These are phyloP conservation scores for Trachymyrmex cornetzi DNA, from an alignment of 1,140 invertebrate genomes.

Conservation along the genomic window DNA sequence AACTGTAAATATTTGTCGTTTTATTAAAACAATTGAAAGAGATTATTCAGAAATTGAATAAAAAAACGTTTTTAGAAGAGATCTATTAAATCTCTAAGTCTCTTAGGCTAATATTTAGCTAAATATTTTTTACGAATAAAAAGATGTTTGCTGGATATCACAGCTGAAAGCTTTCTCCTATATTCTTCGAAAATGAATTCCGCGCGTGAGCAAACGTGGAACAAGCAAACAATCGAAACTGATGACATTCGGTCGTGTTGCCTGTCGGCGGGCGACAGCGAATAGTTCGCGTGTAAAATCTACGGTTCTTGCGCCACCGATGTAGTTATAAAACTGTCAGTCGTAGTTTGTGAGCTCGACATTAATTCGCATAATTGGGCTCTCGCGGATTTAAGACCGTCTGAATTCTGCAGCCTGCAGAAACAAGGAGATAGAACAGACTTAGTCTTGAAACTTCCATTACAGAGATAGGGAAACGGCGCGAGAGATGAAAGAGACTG, in stretches of 20 bases:
- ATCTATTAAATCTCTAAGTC: neutral
- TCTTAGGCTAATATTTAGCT: constrained; percentile 6
- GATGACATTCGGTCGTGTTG: constrained; percentile 47
- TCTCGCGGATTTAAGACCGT: constrained; percentile 61
- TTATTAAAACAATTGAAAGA: neutral
- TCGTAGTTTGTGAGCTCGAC: constrained; percentile 65
- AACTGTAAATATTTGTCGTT: neutral
- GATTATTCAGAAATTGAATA: neutral
- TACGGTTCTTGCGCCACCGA: constrained; percentile 15
- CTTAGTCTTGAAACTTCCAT: constrained; percentile 39
- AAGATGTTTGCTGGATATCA: neutral
- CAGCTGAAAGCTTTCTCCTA: constrained; percentile 7
- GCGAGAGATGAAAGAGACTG: neutral
- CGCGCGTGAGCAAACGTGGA: constrained; percentile 12
- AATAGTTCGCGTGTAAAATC: constrained; percentile 42
- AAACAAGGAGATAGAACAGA: constrained; percentile 47
- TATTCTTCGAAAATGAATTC: constrained; percentile 33
- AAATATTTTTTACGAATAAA: neutral
- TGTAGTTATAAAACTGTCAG: constrained; percentile 47
- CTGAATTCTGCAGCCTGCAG: constrained; percentile 9
- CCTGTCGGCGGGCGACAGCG: constrained; percentile 33
- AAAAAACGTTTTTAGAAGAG: neutral
- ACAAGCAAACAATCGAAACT: constrained; percentile 55
- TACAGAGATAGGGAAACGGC: constrained; percentile 2
- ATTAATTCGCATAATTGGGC: constrained; percentile 71